Percentiles rank a stretch among this genome's conserved stretches.
phyloP scores from a whole-genome alignment of 2,888 invertebrate species.

The Fragum whitleyi region DNA sequence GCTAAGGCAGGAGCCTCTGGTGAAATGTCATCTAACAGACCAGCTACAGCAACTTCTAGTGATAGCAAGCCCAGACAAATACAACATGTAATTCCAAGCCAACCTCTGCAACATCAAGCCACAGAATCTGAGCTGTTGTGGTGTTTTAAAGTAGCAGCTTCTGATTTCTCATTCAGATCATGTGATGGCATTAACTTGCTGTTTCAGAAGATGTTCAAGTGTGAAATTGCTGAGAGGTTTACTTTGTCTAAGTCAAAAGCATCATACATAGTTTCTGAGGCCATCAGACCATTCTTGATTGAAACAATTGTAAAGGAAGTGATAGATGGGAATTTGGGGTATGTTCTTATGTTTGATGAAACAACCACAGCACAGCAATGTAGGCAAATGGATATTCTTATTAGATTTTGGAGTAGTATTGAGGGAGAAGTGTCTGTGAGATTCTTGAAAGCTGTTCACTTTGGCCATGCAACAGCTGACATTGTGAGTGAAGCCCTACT shows the following conservation, averaged over 20 bases:
- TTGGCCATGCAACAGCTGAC: no score
- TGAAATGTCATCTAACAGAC: not conserved
- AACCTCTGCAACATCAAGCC: constrained; percentile 27
- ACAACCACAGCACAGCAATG: constrained; percentile 37
- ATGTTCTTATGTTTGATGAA: constrained; percentile 32
- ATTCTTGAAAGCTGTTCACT: constrained; percentile 34
- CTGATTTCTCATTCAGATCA: constrained; percentile 47
- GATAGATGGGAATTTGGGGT: constrained; percentile 31
- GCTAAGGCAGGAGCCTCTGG: not conserved
- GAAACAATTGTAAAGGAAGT: constrained; percentile 44
- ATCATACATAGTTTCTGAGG: constrained; percentile 37
- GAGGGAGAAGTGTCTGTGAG: constrained; percentile 35
- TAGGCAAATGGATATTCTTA: constrained; percentile 38
- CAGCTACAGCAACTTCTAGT: constrained; percentile 10
- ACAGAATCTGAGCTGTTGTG: constrained; percentile 45
- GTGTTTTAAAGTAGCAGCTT: constrained; percentile 47
- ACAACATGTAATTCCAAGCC: constrained; percentile 25
- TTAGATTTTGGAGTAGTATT: constrained; percentile 26
- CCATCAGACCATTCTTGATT: not conserved
- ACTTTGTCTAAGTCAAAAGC: constrained; percentile 45
- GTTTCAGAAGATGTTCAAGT: constrained; percentile 51
- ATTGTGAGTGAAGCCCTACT: no score
- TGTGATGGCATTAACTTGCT: constrained; percentile 38
- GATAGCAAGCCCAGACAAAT: not conserved
- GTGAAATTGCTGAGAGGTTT: constrained; percentile 40